Evolutionary conservation across 2,888 invertebrate genomes (phyloP), one percentile per base, ranked within the genome.

Genomic region (Tenthredo amoena): DNA sequence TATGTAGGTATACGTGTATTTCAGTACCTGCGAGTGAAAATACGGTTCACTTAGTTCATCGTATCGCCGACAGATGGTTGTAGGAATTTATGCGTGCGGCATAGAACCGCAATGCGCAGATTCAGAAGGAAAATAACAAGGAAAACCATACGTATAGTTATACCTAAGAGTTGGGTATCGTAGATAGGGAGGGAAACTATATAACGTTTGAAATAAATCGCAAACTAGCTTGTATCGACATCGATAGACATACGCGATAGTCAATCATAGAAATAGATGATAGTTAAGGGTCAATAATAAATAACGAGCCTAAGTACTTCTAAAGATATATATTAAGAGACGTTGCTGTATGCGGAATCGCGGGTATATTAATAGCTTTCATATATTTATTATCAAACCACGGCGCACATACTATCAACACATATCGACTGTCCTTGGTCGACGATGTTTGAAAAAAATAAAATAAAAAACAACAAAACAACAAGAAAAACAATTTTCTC

Each of bases 61-160:
- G 40, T 15, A 21, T 43, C 1, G 37, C 58, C 79, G 47, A 84
- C 86, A 88, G 88, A 87, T 77, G 87, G 72, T 47, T 31, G 18
- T 82, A 50, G 68, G 72, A 84, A 76, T 84, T 84, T 84, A 83
- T 85, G 86, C 85, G 81, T 82, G 84, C 72, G 74, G 77, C 47
- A 62, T 68, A 82, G 58, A 85, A 85, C 87, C 88, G 88, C 88
- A 88, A 86, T 88, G 88, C 88, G 88, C 85, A 86, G 77, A 85
- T 79, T 79, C n/a, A 77, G 79, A 68, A 62, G 77, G 47, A 65
- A 85, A 85, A 85, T 85, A 85, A 83, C 72, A 85, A 82, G 40
- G 77, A 71, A 84, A 55, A 55, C 3, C n/a, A 55, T 83, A 58
- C 72, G 85, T 86, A 84, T 85, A 85, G 84, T 71, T 86, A 85